Evolutionary conservation across 2,888 invertebrate genomes (phyloP).

Genomic region (Galerucella calmariensis): DNA sequence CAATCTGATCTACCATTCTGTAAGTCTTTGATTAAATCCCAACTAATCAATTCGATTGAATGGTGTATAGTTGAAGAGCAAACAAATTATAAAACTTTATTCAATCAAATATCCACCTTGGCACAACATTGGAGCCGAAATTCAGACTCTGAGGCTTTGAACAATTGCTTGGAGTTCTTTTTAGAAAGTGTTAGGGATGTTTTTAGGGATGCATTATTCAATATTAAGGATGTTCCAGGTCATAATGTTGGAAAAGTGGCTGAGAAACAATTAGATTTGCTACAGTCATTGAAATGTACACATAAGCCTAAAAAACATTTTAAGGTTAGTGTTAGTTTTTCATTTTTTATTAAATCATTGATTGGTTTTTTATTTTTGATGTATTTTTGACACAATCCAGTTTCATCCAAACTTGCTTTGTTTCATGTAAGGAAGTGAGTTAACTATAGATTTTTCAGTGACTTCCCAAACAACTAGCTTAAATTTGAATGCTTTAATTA

Average conservation of each 20-base stretch:
- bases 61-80: constrained; percentile 64
- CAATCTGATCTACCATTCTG: constrained; percentile 64
- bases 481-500: too few relatives aligned
- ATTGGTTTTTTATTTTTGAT: too few relatives aligned
- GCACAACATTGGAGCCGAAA: constrained; percentile 71
- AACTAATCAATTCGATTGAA: constrained; percentile 66
- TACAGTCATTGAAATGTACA: constrained; percentile 64
- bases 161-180: constrained; percentile 60
- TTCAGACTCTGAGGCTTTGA: constrained; percentile 57
- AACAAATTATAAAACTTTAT: constrained; percentile 64
- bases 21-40: constrained; percentile 61
- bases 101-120: constrained; percentile 66
- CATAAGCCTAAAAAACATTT: constrained; percentile 64
- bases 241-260: constrained; percentile 49
- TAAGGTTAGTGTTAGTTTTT: constrained; percentile 60
- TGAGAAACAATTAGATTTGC: constrained; percentile 65
- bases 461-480: too few relatives aligned
- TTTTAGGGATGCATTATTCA: constrained; percentile 56
- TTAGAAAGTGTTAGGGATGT: constrained; percentile 61
- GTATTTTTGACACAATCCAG: too few relatives aligned
- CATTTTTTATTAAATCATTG: too few relatives aligned
- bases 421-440: too few relatives aligned
- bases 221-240: constrained; percentile 49
- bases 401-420: too few relatives aligned
- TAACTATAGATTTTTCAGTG: too few relatives aligned